Conservation (phyloP, 2,888 invertebrate species). For the Drosophila nr. perissopoda region DNA sequence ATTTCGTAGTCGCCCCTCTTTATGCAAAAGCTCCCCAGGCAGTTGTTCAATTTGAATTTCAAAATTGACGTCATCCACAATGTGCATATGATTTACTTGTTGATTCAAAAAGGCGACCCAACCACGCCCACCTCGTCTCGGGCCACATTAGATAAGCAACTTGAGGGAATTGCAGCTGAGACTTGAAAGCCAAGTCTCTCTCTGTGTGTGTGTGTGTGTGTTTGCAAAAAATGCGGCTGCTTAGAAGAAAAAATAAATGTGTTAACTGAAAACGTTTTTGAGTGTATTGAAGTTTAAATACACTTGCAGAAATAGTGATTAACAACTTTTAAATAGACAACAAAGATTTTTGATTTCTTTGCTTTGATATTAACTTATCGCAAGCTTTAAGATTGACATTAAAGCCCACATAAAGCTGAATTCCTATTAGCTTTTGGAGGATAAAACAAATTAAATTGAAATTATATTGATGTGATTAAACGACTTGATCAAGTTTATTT, state of each 20-base stretch:
- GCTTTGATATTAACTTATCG: neutral
- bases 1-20: neutral
- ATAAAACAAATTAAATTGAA: neutral
- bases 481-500: neutral
- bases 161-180: slow-evolving; percentile 59
- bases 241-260: slow-evolving; percentile 33
- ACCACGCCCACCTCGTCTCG: slow-evolving; percentile 58
- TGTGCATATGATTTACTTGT: slow-evolving; percentile 79
- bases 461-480: neutral
- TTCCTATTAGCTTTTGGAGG: neutral
- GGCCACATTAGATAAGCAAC: slow-evolving; percentile 63
- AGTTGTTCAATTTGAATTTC: slow-evolving; percentile 74
- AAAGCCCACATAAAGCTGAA: neutral
- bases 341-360: neutral
- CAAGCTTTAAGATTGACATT: neutral
- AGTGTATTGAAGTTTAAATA: slow-evolving; percentile 11
- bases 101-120: slow-evolving; percentile 59
- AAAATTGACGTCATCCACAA: slow-evolving; percentile 74
- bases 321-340: neutral
- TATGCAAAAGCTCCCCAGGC: slow-evolving; percentile 60
- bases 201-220: slow-evolving; percentile 13
- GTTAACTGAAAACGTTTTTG: slow-evolving; percentile 1
- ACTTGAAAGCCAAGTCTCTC: slow-evolving; percentile 17
- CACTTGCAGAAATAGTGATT: slow-evolving; percentile 6
- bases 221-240: slow-evolving; percentile 45